Base-by-base conservation (phyloP, 2,797 vertebrate species). In the Setipinna tenuifilis region DNA sequence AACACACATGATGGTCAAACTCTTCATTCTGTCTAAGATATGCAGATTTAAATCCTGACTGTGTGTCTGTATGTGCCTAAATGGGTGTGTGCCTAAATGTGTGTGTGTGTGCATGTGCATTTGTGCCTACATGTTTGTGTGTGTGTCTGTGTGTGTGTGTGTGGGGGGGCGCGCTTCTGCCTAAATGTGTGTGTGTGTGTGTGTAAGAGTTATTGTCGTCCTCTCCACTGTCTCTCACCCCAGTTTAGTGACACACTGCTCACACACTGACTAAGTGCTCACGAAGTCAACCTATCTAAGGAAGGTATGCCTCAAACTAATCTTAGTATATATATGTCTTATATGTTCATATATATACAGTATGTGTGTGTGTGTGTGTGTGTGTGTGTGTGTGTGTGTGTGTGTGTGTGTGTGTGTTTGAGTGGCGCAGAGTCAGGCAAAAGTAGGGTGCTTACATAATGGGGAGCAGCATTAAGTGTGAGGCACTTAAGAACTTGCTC, bases 371-470 rank as follows among this genome's bases (percentile, higher is more conserved):
- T 5, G 5, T 41, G 2, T 41, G 5, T 41, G 5, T 41, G 5
- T 41, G 5, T 41, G 5, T 41, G 5, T 41, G 85, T 59, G 83
- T 84, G 83, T 5, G 5, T 41, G 2, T 41, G 5, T 41, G 5
- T 41, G 5, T 5, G 5, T 41, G 2, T 41, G 5, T 41, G 5
- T 41, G 5, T 41, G 5, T 41, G 5, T 41, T 2, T 41, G 85
- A 68, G 83, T 84, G 83, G 82, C 68, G 44, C 10, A 46, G 75
- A 75, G 78, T 82, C 78, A 28, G 71, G 81, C 59, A 84, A 87
- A 88, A 84, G 83, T 88, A 85, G 85, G 84, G 84, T 91, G 88
- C 86, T 81, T 85, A 65, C 62, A 57, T 85, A 86, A 86, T 86
- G 58, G 57, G 87, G 88, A 85, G 88, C 61, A 88, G 88, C 87